Percentiles rank a stretch among this genome's conserved stretches.
Evolutionary conservation across 2,113 vertebrate species (phyloP).

Genomic region (Anoura caudifer): DNA sequence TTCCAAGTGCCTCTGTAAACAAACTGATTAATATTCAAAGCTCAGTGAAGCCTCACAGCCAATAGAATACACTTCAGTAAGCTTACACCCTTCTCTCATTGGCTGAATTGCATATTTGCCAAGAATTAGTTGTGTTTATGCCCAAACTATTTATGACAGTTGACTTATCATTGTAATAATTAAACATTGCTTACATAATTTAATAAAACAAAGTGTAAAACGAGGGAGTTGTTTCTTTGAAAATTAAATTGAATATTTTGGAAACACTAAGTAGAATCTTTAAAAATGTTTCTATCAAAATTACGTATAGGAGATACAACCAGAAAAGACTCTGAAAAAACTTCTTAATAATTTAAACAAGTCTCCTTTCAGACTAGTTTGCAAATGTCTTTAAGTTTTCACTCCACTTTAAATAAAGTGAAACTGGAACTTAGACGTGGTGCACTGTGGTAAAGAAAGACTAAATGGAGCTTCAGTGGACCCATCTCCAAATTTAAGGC

Average conservation of each 20-base stretch:
- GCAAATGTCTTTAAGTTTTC: not conserved
- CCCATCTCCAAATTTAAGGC: not conserved
- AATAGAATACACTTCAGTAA: constrained; percentile 36
- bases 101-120: constrained; percentile 13
- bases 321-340: not conserved
- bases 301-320: not conserved
- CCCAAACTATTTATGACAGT: constrained; percentile 44
- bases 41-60: not conserved
- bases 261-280: not conserved
- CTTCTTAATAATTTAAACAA: not conserved
- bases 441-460: not conserved
- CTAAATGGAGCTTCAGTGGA: not conserved
- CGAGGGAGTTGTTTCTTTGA: not conserved
- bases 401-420: not conserved
- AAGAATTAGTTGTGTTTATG: constrained; percentile 64
- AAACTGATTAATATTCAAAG: constrained; percentile 31
- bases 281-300: constrained; percentile 25
- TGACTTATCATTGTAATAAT: constrained; percentile 55
- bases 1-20: constrained; percentile 23
- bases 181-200: constrained; percentile 38
- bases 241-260: constrained; percentile 33
- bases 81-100: constrained; percentile 20
- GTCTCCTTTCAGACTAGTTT: not conserved
- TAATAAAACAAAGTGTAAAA: not conserved
- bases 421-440: not conserved